Evolutionary conservation across 2,113 vertebrate genomes (phyloP), one percentile per base, ranked within the genome.

Genomic region (Erythrolamprus reginae): DNA sequence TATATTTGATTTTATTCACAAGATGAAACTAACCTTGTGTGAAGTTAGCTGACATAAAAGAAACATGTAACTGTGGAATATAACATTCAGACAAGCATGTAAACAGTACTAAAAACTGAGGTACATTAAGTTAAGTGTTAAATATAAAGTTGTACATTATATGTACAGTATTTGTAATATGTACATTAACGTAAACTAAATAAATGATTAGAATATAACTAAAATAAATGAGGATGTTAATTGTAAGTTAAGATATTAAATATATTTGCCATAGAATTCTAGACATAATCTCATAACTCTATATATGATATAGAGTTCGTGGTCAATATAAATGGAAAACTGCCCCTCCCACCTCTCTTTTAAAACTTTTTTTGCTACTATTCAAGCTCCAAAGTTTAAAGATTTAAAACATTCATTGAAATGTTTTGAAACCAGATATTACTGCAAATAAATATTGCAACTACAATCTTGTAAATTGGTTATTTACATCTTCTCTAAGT

Each of bases 361-460:
- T 84, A 89, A 84, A 91, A 93, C 17, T 65, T 82, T 10, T 21
- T 47, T 52, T 88, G 91, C 92, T 70, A 92, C 77, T 93, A 58
- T 13, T 95, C 56, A 92, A 92, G 90, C 50, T 94, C 28, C 9
- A 19, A 47, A 91, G 93, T 88, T 90, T 82, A 90, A 87, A 83
- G 51, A 94, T 89, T 10, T 89, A 88, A 95, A 84, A 17, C 24
- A 42, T 38, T 61, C 23, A 51, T 38, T n/a, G n/a, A n/a, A n/a
- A 26, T 95, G 24, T 89, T 94, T 91, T 94, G 70, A 90, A 95
- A 95, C 92, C 88, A 95, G 91, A 93, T 90, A 94, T 92, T 93
- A 93, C 0, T 53, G 93, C 24, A 82, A 90, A 90, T 89, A 95
- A 94, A 94, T 95, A 88, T 56, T 94, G 93, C 91, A 84, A 84